These are phyloP conservation scores for Mastomys natalensis DNA, from an alignment of 2,113 vertebrate genomes.

Conservation along the genomic window DNA sequence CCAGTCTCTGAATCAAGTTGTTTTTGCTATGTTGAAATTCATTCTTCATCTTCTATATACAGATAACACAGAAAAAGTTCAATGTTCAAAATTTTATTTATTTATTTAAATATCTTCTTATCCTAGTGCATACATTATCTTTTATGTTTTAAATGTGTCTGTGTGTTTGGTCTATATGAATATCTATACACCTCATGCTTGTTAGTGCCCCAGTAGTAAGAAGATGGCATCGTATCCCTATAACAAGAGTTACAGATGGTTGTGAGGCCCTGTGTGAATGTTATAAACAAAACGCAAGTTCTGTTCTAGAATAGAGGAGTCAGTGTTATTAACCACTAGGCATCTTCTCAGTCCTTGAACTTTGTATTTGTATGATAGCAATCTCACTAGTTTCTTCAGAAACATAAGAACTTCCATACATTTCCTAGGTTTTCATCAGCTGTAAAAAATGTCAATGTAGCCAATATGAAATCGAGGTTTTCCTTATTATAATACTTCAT, in stretches of 20 bases:
- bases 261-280: background rate
- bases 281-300: background rate
- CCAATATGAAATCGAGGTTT: background rate
- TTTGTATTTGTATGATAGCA: background rate
- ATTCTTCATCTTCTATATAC: background rate
- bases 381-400: background rate
- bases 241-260: background rate
- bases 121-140: background rate
- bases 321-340: background rate
- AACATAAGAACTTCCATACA: background rate
- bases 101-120: too few relatives aligned
- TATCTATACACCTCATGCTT: background rate
- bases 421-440: background rate
- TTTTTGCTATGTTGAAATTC: background rate
- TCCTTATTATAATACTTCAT: background rate
- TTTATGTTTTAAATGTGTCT: background rate
- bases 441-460: background rate
- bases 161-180: background rate
- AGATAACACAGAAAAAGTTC: background rate
- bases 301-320: background rate
- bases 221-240: background rate
- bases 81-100: too few relatives aligned
- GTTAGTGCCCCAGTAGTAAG: background rate
- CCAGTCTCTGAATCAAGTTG: background rate
- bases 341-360: background rate